Evolutionary conservation across 1,140 invertebrate genomes (phyloP), one percentile per base, ranked within the genome.

Genomic region (Lordiphosa collinella): DNA sequence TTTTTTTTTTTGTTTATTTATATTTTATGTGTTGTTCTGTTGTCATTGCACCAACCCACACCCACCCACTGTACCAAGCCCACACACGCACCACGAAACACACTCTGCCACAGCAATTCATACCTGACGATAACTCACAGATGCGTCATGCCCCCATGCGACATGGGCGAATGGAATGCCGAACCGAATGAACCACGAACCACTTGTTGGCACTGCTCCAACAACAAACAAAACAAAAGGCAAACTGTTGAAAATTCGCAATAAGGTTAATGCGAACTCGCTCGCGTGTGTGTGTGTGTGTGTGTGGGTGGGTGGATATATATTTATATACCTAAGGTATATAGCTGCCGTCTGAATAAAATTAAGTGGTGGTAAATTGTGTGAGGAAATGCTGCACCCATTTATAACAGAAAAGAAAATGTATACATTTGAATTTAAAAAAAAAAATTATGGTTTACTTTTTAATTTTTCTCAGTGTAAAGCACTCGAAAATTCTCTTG

Each of bases 151-250:
- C 22, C 44, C 41, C 13, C 8, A 8, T 31, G 29, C 10, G 31
- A 40, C 11, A 22, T 9, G 13, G 10, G 66, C 14, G 47, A 67
- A 60, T 59, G 63, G 54, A 78, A 72, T 72, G 72, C 56, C 50
- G 53, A 79, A 40, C 16, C 37, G 59, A 63, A 16, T 12, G 41
- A 44, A 29, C 47, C n/a, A 53, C 63, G 34, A 67, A 80, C 76
- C 76, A 80, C 76, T 80, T 80, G 76, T 80, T 80, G 76, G 76
- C 76, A 76, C 31, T 11, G 52, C 43, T 76, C 76, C 76, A 80
- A 80, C 57, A 50, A 52, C 36, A 72, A 32, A 34, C 43, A 69
- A 43, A 43, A 44, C 41, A 44, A 44, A 11, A 18, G 31, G 47
- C 54, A 74, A 57, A 48, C 46, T 48, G 49, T 31, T 29, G 13